phyloP scores from a whole-genome alignment of 1,140 invertebrate species.

The Fopius arisanus region DNA sequence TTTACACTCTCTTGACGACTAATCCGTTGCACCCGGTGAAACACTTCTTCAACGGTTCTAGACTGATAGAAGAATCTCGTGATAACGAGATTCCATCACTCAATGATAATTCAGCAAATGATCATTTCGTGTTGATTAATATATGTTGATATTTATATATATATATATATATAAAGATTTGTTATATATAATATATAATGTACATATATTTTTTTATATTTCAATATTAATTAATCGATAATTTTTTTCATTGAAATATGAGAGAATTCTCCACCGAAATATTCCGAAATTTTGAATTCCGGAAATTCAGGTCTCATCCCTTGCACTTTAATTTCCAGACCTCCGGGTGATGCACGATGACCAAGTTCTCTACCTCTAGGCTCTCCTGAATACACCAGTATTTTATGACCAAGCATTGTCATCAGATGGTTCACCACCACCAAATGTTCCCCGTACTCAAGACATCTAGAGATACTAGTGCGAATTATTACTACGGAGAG shows the following conservation, averaged over 20 bases:
- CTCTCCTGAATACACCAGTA: conserved; percentile 8
- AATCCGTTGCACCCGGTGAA: conserved; percentile 45
- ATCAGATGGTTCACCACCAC: conserved; percentile 14
- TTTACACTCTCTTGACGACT: conserved; percentile 53
- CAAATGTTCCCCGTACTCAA: conserved; percentile 24
- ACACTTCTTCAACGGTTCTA: conserved; percentile 6
- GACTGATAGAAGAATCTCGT: not conserved
- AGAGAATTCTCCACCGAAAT: no score
- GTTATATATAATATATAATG: no score
- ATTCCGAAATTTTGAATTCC: not conserved
- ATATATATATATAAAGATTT: no score
- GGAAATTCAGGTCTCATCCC: not conserved
- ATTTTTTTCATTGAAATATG: no score
- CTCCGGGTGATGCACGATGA: conserved; percentile 20
- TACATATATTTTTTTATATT: no score
- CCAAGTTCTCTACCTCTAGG: conserved; percentile 14
- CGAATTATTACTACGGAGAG: conserved; percentile 21
- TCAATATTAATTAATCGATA: no score
- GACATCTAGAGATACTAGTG: conserved; percentile 23
- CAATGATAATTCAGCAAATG: not conserved
- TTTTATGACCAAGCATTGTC: conserved; percentile 33
- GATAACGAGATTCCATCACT: not conserved
- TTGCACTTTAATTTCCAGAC: not conserved
- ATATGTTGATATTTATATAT: no score
- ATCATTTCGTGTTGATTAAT: no score